Percentiles rank a stretch among this genome's conserved stretches.
phyloP scores from a whole-genome alignment of 2,797 vertebrate genomes.

The Sciurus carolinensis region DNA sequence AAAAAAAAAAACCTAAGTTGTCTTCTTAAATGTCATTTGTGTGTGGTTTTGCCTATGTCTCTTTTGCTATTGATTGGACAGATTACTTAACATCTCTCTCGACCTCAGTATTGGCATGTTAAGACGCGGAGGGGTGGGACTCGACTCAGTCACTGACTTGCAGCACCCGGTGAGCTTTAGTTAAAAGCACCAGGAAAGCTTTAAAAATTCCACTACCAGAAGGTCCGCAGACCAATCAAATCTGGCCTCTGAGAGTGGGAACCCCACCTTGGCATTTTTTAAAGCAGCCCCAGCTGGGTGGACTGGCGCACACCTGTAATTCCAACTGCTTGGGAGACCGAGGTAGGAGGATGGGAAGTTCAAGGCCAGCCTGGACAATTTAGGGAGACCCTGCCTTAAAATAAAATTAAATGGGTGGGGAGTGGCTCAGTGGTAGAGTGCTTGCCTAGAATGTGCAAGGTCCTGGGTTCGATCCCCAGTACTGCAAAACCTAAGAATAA shows the following conservation, averaged over 20 bases:
- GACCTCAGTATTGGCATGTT: conserved; percentile 33
- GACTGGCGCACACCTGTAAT: too few relatives aligned
- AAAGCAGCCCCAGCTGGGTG: not conserved
- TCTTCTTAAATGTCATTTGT: not conserved
- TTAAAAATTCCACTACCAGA: not conserved
- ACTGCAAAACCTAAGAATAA: too few relatives aligned
- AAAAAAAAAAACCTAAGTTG: not conserved
- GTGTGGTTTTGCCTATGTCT: not conserved
- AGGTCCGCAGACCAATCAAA: not conserved
- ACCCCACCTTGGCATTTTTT: not conserved
- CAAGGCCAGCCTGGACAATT: too few relatives aligned
- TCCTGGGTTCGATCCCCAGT: too few relatives aligned
- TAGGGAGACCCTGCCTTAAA: too few relatives aligned
- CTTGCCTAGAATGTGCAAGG: too few relatives aligned
- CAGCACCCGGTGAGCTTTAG: not conserved
- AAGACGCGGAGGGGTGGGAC: not conserved
- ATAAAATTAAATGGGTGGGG: too few relatives aligned
- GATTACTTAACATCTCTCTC: not conserved
- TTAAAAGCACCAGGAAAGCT: not conserved
- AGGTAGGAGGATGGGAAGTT: too few relatives aligned
- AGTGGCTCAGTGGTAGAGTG: too few relatives aligned
- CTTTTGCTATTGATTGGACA: not conserved
- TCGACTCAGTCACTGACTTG: not conserved
- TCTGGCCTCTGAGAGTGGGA: not conserved
- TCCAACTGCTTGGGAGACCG: too few relatives aligned